A percentile compares a stretch with the other conserved stretches of the same genome.
Conservation (phyloP, 2,113 vertebrate genomes). For the Oryzias javanicus region DNA sequence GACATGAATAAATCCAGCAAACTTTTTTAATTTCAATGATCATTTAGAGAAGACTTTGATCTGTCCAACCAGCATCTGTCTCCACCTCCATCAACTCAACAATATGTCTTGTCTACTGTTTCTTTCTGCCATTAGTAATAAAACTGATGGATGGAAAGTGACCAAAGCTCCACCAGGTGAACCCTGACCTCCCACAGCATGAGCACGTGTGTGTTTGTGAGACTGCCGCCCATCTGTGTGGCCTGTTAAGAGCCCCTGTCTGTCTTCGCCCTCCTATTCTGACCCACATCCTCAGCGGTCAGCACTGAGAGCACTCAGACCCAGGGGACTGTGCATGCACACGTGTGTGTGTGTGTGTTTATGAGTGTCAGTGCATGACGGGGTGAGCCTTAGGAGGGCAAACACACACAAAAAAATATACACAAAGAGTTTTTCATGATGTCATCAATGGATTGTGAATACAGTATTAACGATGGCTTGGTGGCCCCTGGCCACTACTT, state of each 20-base stretch:
- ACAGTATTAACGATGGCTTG: conserved; percentile 70
- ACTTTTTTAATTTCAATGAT: too few species aligned
- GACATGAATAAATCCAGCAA: too few species aligned
- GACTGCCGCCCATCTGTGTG: conserved; percentile 77
- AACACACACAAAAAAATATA: conserved; percentile 30
- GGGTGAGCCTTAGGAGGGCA: conserved; percentile 49
- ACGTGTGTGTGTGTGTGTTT: conserved; percentile 39
- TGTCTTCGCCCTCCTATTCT: conserved; percentile 64
- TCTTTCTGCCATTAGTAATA: conserved; percentile 70
- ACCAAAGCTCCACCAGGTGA: conserved; percentile 77
- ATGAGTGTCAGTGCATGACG: conserved; percentile 46
- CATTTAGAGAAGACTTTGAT: background rate
- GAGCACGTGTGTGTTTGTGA: conserved; percentile 27
- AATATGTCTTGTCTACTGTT: conserved; percentile 10
- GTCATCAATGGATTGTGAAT: conserved; percentile 77
- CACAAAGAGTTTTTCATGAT: conserved; percentile 63
- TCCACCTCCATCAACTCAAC: conserved; percentile 9
- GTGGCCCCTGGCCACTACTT: conserved; percentile 71
- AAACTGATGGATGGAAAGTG: conserved; percentile 79
- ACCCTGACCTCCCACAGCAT: conserved; percentile 74
- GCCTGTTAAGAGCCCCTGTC: conserved; percentile 68
- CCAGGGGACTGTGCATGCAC: conserved; percentile 54
- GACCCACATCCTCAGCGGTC: conserved; percentile 74
- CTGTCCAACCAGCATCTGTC: background rate
- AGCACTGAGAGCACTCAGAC: conserved; percentile 68